phyloP scores from a whole-genome alignment of 2,113 vertebrate species.

The Phylloscopus trochiloides region DNA sequence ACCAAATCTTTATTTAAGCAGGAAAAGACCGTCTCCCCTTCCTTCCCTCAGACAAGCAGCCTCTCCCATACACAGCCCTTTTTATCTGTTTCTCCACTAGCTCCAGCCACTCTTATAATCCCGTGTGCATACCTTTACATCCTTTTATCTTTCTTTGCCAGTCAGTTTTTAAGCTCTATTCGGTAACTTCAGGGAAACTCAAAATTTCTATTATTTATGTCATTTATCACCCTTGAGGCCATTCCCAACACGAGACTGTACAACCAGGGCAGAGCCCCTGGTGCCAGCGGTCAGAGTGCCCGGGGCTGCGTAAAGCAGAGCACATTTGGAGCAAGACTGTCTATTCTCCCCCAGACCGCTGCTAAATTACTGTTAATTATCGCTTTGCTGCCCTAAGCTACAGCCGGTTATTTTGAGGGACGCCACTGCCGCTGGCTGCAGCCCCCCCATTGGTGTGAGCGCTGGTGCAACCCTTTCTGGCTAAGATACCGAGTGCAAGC shows the following conservation, averaged over 20 bases:
- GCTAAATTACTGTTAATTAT: neutral
- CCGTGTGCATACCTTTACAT: neutral
- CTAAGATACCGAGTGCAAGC: accelerated
- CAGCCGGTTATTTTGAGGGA: neutral
- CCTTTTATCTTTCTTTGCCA: neutral
- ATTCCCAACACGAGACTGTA: too few relatives aligned
- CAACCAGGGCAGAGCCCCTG: accelerated
- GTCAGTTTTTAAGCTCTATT: neutral
- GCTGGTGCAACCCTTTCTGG: accelerated
- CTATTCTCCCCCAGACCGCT: neutral
- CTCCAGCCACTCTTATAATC: neutral
- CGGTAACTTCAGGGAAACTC: neutral
- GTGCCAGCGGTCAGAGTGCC: neutral
- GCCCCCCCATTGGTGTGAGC: accelerated
- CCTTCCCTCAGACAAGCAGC: neutral
- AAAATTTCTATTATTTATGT: neutral
- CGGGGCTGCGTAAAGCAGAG: accelerated
- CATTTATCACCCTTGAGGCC: neutral
- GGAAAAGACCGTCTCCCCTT: accelerated
- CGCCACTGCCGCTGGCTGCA: too few relatives aligned
- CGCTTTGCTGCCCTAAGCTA: too few relatives aligned
- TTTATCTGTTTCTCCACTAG: neutral
- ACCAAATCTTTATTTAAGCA: neutral
- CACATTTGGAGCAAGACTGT: neutral
- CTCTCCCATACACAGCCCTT: neutral